Evolutionary conservation across 2,888 invertebrate genomes (phyloP).

Genomic region (Drosophila cracens): DNA sequence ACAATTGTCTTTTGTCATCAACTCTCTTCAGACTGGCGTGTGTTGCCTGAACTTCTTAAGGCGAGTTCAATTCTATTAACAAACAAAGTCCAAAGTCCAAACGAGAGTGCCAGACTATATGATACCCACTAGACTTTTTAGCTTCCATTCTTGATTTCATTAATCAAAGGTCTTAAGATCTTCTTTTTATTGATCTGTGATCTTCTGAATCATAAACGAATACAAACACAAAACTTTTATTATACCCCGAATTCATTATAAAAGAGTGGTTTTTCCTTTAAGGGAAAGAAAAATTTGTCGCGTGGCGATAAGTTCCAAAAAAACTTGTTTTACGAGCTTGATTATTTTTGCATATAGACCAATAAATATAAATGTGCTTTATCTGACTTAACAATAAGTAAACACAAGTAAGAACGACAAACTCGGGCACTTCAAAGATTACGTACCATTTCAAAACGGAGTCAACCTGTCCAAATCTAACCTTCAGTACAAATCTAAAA

Average conservation of each 20-base stretch:
- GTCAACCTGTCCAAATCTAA: neutral
- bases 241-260: too few relatives aligned
- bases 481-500: neutral
- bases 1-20: slow-evolving; percentile 18
- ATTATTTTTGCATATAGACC: neutral
- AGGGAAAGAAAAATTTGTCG: too few relatives aligned
- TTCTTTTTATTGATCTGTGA: neutral
- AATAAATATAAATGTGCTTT: neutral
- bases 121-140: slow-evolving; percentile 1
- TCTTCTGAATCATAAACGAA: neutral
- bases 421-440: neutral
- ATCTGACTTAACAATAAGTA: neutral
- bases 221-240: neutral
- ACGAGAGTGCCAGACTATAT: neutral
- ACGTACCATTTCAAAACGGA: neutral
- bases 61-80: slow-evolving; percentile 3
- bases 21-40: slow-evolving; percentile 1
- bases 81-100: neutral
- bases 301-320: neutral
- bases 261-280: too few relatives aligned
- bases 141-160: neutral
- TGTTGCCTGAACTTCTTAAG: neutral
- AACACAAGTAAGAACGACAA: neutral
- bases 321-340: neutral
- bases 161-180: neutral